Evolutionary conservation across 2,113 vertebrate species (phyloP).

Genomic region (Scomber japonicus): DNA sequence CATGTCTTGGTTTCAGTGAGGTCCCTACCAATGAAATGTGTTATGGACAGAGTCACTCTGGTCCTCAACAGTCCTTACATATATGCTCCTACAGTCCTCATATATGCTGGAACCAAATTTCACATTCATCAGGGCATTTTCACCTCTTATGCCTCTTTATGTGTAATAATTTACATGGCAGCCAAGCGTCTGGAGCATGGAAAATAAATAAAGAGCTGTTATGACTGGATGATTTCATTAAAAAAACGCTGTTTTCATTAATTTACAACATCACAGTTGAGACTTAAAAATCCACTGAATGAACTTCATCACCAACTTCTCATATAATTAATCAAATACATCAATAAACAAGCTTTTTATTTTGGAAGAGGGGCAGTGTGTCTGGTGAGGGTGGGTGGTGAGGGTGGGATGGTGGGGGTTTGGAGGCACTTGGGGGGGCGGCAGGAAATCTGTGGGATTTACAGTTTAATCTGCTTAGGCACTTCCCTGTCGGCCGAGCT

Average conservation of each 20-base stretch:
- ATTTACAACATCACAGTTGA: not conserved
- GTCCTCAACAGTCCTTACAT: too few species aligned
- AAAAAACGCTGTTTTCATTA: not conserved
- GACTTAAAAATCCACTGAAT: not conserved
- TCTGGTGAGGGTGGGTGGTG: slow-evolving; percentile 8
- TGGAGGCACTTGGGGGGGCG: not conserved
- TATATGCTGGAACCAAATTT: not conserved
- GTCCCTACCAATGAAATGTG: too few species aligned
- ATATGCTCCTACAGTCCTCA: not conserved
- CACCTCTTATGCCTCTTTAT: too few species aligned
- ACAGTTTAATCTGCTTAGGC: slow-evolving; percentile 70
- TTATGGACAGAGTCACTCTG: too few species aligned
- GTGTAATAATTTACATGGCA: too few species aligned
- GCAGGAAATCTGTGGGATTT: slow-evolving; percentile 72
- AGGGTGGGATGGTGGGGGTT: not conserved
- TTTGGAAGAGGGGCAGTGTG: not conserved
- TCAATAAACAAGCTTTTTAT: slow-evolving; percentile 10
- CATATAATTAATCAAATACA: not conserved
- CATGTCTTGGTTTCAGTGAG: too few species aligned
- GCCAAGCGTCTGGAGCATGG: not conserved
- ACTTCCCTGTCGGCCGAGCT: slow-evolving; percentile 60
- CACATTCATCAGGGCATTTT: not conserved
- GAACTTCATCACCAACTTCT: not conserved
- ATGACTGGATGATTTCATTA: not conserved
- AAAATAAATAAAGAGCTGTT: not conserved